Percentiles rank a stretch among this genome's conserved stretches.
Conservation (phyloP, 2,797 vertebrate species). For the Cercopithecus diana region DNA sequence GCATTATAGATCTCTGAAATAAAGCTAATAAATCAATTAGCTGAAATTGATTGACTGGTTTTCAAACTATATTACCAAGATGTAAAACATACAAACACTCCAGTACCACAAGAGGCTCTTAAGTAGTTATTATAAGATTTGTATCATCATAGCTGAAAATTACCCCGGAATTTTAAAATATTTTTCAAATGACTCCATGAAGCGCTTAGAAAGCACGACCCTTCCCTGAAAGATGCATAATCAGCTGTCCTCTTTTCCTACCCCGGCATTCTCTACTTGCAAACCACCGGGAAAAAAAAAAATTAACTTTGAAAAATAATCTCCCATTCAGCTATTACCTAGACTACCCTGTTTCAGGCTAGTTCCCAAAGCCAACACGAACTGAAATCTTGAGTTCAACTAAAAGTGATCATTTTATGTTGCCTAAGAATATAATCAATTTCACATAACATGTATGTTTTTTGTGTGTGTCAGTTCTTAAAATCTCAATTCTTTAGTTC, state of each 20-base stretch:
- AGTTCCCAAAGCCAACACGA: slow-evolving; percentile 44
- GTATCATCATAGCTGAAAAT: slow-evolving; percentile 73
- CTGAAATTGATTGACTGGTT: slow-evolving; percentile 42
- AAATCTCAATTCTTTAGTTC: slow-evolving; percentile 45
- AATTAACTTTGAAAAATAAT: slow-evolving; percentile 61
- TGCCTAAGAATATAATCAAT: slow-evolving; percentile 18
- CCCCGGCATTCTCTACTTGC: slow-evolving; percentile 46
- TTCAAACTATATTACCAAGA: slow-evolving; percentile 54
- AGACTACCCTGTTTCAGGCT: slow-evolving; percentile 21
- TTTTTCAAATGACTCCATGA: slow-evolving; percentile 61
- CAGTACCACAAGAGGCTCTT: slow-evolving; percentile 54
- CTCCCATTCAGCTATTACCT: slow-evolving; percentile 35
- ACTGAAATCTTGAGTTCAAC: slow-evolving; percentile 32
- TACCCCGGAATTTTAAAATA: slow-evolving; percentile 54
- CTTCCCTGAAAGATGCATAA: slow-evolving; percentile 57
- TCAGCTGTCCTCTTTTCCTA: slow-evolving; percentile 41
- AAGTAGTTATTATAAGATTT: slow-evolving; percentile 37
- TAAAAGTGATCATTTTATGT: slow-evolving; percentile 35
- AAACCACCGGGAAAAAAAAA: slow-evolving; percentile 9
- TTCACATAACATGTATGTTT: not conserved
- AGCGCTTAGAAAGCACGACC: slow-evolving; percentile 55
- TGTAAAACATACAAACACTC: slow-evolving; percentile 65
- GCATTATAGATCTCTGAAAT: slow-evolving; percentile 24
- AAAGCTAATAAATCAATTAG: slow-evolving; percentile 56
- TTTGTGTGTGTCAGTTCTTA: not conserved